These are phyloP conservation scores for Pyrgilauda ruficollis DNA, from an alignment of 2,113 vertebrate genomes.

Conservation along the genomic window DNA sequence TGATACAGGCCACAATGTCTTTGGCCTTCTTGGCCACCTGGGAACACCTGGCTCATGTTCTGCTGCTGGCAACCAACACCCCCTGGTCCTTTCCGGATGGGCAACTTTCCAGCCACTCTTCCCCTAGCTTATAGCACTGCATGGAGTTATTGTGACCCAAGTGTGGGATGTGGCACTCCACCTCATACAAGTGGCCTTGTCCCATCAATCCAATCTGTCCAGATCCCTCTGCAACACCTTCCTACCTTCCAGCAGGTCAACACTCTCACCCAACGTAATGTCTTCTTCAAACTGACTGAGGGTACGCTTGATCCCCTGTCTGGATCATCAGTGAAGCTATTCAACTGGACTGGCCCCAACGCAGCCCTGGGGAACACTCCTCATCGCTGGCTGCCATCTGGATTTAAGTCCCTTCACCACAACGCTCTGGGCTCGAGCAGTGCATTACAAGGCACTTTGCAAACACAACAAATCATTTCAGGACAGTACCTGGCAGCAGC, in stretches of 20 bases:
- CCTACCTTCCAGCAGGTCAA: background rate
- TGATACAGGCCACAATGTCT: background rate
- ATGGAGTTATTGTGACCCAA: background rate
- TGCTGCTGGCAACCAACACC: background rate
- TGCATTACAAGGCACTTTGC: background rate
- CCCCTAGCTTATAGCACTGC: background rate
- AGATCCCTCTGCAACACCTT: background rate
- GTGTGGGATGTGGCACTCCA: no score
- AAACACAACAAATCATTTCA: background rate
- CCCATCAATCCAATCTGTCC: background rate
- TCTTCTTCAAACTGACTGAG: background rate
- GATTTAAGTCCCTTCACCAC: background rate
- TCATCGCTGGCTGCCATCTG: background rate
- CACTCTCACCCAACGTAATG: background rate
- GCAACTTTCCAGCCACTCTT: background rate
- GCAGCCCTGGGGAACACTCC: background rate
- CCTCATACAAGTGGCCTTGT: accelerated
- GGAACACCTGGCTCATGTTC: background rate
- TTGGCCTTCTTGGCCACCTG: background rate
- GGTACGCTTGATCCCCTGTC: background rate
- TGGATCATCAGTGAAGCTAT: background rate
- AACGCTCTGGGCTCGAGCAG: background rate
- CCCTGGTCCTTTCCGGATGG: background rate
- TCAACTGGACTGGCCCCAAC: background rate
- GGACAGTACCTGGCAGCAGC: background rate